A percentile compares a stretch with the other conserved stretches of the same genome.
phyloP scores from a whole-genome alignment of 1,140 invertebrate species.

The Agrilus planipennis region DNA sequence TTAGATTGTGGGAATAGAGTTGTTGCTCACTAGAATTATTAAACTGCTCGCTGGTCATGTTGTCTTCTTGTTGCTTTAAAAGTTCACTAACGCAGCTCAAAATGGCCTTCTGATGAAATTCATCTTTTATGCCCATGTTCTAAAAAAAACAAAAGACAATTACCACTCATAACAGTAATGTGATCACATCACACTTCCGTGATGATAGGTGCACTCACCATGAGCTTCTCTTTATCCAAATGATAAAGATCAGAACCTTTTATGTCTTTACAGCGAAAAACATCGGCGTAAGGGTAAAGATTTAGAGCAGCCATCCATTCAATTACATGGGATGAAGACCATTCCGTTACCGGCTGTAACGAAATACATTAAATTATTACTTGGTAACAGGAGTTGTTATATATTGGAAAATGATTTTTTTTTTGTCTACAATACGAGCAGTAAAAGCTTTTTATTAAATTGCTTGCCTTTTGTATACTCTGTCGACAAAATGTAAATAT shows the following conservation, averaged over 20 bases:
- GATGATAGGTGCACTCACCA: constrained; percentile 39
- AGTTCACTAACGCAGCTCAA: constrained; percentile 60
- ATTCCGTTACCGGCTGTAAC: constrained; percentile 54
- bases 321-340: constrained; percentile 55
- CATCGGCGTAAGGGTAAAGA: constrained; percentile 56
- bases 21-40: constrained; percentile 21
- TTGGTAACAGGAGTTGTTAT: too few species aligned
- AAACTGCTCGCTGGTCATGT: constrained; percentile 8
- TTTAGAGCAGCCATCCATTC: constrained; percentile 68
- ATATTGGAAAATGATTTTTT: too few species aligned
- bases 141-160: constrained; percentile 37
- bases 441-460: too few species aligned
- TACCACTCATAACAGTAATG: too few species aligned
- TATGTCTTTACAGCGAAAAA: constrained; percentile 61
- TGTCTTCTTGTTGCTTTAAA: constrained; percentile 30
- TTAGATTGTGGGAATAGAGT: constrained; percentile 42
- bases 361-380: too few species aligned
- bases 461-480: too few species aligned
- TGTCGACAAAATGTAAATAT: too few species aligned
- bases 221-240: constrained; percentile 56
- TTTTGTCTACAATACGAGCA: too few species aligned
- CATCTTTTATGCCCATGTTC: constrained; percentile 68
- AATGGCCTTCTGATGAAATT: constrained; percentile 62
- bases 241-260: constrained; percentile 53
- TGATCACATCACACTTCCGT: too few species aligned